A percentile compares a stretch with the other conserved stretches of the same genome.
Evolutionary conservation across 2,113 vertebrate genomes (phyloP).

Genomic region (Varanus salvator): DNA sequence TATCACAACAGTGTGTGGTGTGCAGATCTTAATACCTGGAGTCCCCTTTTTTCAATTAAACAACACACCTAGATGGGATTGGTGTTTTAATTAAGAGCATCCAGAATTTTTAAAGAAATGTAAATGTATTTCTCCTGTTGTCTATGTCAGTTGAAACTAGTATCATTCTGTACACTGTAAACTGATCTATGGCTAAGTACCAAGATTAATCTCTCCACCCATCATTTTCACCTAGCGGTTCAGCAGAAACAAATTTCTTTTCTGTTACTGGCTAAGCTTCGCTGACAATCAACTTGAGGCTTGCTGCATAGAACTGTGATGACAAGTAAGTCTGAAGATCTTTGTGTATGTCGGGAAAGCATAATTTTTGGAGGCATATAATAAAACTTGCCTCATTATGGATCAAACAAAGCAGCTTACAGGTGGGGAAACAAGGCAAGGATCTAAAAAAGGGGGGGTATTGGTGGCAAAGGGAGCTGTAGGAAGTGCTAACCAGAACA

Average conservation of each 20-base stretch:
- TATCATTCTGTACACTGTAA: neutral
- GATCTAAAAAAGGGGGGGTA: neutral
- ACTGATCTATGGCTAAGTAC: neutral
- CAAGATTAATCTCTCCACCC: neutral
- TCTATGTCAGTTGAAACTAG: neutral
- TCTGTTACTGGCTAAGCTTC: neutral
- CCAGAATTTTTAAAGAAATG: too few relatives aligned
- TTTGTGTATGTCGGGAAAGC: neutral
- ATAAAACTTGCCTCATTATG: neutral
- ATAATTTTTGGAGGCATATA: neutral
- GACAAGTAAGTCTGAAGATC: neutral
- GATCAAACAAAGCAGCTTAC: neutral
- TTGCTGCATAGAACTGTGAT: neutral
- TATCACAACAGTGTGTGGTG: neutral
- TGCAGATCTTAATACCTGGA: neutral
- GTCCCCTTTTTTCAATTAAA: neutral
- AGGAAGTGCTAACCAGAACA: neutral
- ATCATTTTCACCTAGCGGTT: neutral
- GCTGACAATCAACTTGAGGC: neutral
- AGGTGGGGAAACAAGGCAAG: neutral
- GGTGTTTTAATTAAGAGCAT: neutral
- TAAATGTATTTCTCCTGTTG: too few relatives aligned
- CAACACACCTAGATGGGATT: neutral
- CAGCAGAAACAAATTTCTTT: neutral
- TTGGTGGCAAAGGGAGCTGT: neutral